Conservation (phyloP, 1,140 invertebrate species). For the Cherax quadricarinatus region DNA sequence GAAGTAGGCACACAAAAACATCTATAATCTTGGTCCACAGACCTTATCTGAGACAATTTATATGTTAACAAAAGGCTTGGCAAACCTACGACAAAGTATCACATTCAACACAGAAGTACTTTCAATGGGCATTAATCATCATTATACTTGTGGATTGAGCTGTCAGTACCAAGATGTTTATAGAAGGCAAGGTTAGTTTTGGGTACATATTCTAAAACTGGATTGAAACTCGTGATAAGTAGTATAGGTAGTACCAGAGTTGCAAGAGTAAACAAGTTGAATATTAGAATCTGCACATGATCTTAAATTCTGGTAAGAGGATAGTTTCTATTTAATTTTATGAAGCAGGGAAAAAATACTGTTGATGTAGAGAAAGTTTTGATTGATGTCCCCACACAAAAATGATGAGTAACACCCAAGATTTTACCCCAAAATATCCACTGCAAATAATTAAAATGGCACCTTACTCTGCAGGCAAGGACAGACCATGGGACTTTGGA, state of each 20-base stretch:
- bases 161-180: background rate
- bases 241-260: background rate
- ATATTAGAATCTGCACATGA: background rate
- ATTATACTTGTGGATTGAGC: background rate
- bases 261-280: background rate
- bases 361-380: background rate
- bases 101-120: conserved; percentile 54
- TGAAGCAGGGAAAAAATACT: background rate
- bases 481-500: conserved; percentile 49
- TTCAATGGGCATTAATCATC: conserved; percentile 4
- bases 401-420: conserved; percentile 30
- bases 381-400: background rate
- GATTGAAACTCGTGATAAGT: background rate
- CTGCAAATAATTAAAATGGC: conserved; percentile 25
- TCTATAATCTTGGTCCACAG: conserved; percentile 45
- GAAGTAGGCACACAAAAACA: conserved; percentile 60
- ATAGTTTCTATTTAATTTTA: background rate
- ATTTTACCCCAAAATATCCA: conserved; percentile 25
- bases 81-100: conserved; percentile 54
- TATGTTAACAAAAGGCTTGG: conserved; percentile 34
- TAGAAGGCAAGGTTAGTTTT: background rate
- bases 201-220: background rate
- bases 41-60: conserved; percentile 41
- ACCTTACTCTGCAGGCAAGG: conserved; percentile 27
- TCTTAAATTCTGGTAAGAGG: background rate